Evolutionary conservation across 2,888 invertebrate genomes (phyloP), one percentile per base, ranked within the genome.

Genomic region (Amphipyra berbera): DNA sequence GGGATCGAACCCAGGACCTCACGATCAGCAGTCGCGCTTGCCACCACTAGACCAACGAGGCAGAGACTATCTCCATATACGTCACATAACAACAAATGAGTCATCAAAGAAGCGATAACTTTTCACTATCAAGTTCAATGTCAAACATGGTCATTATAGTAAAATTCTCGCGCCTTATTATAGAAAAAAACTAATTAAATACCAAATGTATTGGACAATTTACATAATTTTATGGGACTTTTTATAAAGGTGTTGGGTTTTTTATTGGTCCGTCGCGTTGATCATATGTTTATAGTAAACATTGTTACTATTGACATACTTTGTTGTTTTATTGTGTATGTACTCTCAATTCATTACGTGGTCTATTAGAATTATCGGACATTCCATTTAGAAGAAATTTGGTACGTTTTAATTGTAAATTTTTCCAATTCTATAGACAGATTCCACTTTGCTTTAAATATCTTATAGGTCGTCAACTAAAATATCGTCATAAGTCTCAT

Each of bases 191-290:
- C 40, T n/a, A 60, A 65, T 64, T 59, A 62, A 68, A 65, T 48
- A 56, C 44, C 37, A 37, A 64, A 63, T 55, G 14, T 65, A 67
- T 64, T 45, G 40, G 33, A 48, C 37, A 41, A 76, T 81, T 78
- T 69, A 69, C 81, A 78, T 81, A 75, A 67, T 58, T 54, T 70
- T 78, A 76, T 69, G 49, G 56, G 27, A 44, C 62, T 68, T 65
- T 72, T 66, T 58, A 30, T 55, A 37, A 52, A 30, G 6, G 30
- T 49, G 14, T 58, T 63, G 12, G 44, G 47, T 68, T 67, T 76
- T 76, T 64, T 78, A 65, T 62, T 56, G 57, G 30, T 63, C 54
- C 69, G 48, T 68, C 63, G 44, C 69, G 48, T 68, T 65, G 44
- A 53, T 47, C 49, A 65, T 61, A 53, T 74, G 57, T 71, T 65